These are phyloP conservation scores for Laterallus jamaicensis DNA, from an alignment of 2,113 vertebrate genomes.

Conservation along the genomic window DNA sequence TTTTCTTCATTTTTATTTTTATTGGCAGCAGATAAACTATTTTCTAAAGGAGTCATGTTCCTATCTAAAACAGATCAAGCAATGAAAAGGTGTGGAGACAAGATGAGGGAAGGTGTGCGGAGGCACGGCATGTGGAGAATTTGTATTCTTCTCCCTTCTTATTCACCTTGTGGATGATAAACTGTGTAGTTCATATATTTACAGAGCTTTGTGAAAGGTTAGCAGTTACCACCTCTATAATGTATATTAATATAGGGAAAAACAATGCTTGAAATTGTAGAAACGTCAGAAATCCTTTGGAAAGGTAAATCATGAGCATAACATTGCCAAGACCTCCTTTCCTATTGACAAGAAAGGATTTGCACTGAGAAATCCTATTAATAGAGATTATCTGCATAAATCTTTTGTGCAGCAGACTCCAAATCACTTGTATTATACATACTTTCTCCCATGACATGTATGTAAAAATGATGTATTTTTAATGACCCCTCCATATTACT, in stretches of 20 bases:
- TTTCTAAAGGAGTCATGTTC: neutral
- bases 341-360: neutral
- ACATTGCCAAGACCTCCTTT: neutral
- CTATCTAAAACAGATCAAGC: neutral
- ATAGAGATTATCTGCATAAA: neutral
- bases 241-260: neutral
- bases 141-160: neutral
- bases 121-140: neutral
- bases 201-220: neutral
- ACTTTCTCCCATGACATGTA: neutral
- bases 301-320: neutral
- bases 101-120: neutral
- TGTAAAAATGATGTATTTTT: neutral
- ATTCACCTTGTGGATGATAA: neutral
- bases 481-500: neutral
- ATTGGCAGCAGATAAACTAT: neutral
- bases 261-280: neutral
- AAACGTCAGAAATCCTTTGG: neutral
- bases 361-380: conserved; percentile 28
- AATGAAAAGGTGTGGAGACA: neutral
- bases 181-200: neutral
- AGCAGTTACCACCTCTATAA: neutral
- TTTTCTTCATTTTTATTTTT: neutral
- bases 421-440: neutral
- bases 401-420: neutral